Conservation (phyloP, 2,888 invertebrate genomes). For the Allophyes oxyacanthae region DNA sequence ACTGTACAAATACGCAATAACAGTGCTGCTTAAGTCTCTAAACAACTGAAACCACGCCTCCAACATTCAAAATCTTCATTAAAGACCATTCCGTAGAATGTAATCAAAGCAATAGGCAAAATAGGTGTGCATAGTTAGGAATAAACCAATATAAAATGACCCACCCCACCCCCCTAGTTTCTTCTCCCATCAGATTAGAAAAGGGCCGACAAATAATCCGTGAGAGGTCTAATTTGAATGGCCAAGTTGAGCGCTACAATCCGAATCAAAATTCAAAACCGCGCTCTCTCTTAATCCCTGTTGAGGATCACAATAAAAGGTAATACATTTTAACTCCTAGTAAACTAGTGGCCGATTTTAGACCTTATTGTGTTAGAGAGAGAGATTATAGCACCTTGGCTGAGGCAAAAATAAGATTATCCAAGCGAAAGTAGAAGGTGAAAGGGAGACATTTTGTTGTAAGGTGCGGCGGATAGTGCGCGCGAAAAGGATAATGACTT, state of each 20-base stretch:
- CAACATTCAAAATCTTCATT: constrained; percentile 85
- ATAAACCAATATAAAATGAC: constrained; percentile 67
- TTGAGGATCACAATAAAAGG: constrained; percentile 90
- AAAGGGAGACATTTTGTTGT: constrained; percentile 87
- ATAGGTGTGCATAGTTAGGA: constrained; percentile 85
- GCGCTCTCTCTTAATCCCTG: constrained; percentile 89
- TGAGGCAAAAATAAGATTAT: constrained; percentile 85
- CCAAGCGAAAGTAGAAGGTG: constrained; percentile 89
- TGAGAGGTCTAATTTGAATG: constrained; percentile 80
- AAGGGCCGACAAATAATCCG: constrained; percentile 74
- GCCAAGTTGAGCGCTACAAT: constrained; percentile 81
- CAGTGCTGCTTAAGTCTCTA: constrained; percentile 70
- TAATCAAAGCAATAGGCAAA: constrained; percentile 86
- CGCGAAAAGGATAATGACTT: constrained; percentile 48
- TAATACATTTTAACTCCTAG: constrained; percentile 87
- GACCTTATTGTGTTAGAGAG: constrained; percentile 66
- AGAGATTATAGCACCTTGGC: constrained; percentile 72
- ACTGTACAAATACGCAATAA: constrained; percentile 61
- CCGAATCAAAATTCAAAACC: constrained; percentile 90
- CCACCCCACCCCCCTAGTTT: constrained; percentile 59
- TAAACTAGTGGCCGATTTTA: constrained; percentile 63
- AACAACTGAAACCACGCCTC: constrained; percentile 74
- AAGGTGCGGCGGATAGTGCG: constrained; percentile 68
- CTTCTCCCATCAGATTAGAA: constrained; percentile 64
- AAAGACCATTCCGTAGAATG: constrained; percentile 81